A percentile compares a stretch with the other conserved stretches of the same genome.
phyloP scores from a whole-genome alignment of 2,113 vertebrate genomes.

The Arothron firmamentum region DNA sequence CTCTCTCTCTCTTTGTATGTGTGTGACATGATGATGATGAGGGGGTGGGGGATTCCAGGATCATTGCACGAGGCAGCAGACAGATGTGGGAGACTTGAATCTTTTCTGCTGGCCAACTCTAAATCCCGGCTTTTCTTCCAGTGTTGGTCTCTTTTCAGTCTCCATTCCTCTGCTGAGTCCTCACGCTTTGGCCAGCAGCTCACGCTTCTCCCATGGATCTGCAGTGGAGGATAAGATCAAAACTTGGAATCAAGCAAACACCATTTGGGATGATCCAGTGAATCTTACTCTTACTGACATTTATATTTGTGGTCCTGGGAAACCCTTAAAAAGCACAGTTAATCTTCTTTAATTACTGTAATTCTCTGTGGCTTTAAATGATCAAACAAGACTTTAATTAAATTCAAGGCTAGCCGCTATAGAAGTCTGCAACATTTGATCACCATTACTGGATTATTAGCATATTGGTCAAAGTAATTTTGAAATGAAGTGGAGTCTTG shows the following conservation, averaged over 20 bases:
- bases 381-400: conserved; percentile 1
- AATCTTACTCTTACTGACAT: conserved; percentile 35
- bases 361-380: not conserved
- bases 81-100: conserved; percentile 66
- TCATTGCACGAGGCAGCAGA: conserved; percentile 58
- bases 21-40: conserved; percentile 48
- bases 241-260: conserved; percentile 39
- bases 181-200: conserved; percentile 52
- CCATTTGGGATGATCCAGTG: conserved; percentile 39
- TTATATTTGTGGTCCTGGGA: conserved; percentile 3
- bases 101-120: conserved; percentile 58
- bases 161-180: conserved; percentile 59
- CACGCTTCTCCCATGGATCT: conserved; percentile 47
- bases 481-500: not conserved
- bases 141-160: conserved; percentile 43
- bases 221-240: conserved; percentile 34
- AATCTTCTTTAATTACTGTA: conserved; percentile 7
- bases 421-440: no score
- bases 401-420: no score
- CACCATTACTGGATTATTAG: no score
- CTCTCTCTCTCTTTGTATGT: not conserved
- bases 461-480: no score
- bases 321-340: conserved; percentile 9
- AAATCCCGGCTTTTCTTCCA: conserved; percentile 57
- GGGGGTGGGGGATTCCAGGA: conserved; percentile 67